Evolutionary conservation across 2,113 vertebrate genomes (phyloP).

Genomic region (Rynchops niger): DNA sequence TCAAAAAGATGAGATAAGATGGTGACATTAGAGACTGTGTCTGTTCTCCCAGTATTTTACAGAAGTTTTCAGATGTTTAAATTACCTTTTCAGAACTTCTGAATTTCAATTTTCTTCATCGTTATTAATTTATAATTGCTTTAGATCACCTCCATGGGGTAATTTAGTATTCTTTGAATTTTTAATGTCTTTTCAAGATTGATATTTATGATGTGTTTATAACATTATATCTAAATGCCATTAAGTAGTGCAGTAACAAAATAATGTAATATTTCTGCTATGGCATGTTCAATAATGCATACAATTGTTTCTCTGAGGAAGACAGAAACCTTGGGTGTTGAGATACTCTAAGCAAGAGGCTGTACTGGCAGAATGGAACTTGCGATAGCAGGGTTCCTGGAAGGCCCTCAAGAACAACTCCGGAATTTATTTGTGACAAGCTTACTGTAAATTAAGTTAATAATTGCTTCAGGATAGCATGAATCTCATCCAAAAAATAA

Average conservation of each 20-base stretch:
- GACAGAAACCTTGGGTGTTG: not conserved
- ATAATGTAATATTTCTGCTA: slow-evolving; percentile 28
- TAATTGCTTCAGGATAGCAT: not conserved
- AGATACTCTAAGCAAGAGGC: not conserved
- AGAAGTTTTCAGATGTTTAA: not conserved
- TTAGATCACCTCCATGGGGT: not conserved
- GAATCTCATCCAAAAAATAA: not conserved
- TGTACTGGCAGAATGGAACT: not conserved
- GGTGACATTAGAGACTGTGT: not conserved
- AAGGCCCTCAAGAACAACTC: not conserved
- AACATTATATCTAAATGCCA: slow-evolving; percentile 9
- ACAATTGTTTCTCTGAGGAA: not conserved
- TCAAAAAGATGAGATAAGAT: not conserved
- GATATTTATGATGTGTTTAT: slow-evolving; percentile 4
- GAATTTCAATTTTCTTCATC: not conserved
- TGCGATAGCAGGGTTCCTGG: not conserved
- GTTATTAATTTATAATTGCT: not conserved
- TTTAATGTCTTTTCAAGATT: slow-evolving; percentile 30
- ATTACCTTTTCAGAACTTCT: not conserved
- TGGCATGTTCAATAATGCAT: slow-evolving; percentile 33
- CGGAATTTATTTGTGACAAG: not conserved
- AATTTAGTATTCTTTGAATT: not conserved
- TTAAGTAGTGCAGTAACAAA: slow-evolving; percentile 24
- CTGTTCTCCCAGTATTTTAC: not conserved
- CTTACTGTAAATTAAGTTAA: not conserved